These are phyloP conservation scores for Rhinolophus ferrumequinum DNA, from an alignment of 2,113 vertebrate species.

Conservation along the genomic window DNA sequence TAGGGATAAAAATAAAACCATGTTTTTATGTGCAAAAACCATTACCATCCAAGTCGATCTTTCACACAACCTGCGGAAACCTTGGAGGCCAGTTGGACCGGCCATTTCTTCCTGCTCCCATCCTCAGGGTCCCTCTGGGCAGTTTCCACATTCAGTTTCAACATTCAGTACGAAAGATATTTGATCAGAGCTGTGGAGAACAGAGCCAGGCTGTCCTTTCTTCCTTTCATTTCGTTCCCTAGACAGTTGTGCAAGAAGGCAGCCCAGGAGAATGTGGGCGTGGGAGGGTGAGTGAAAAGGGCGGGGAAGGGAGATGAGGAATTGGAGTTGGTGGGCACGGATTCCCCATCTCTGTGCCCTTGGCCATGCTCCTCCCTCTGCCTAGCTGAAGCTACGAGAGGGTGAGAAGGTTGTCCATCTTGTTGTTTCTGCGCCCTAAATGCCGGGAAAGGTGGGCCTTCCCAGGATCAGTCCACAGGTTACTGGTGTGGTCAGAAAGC, in stretches of 20 bases:
- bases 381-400: not conserved
- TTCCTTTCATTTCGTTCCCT: not conserved
- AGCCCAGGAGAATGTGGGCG: accelerated
- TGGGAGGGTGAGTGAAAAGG: not conserved
- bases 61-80: not conserved
- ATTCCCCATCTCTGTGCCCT: not conserved
- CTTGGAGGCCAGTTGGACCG: not conserved
- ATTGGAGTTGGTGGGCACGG: not conserved
- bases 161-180: not conserved
- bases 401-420: not conserved
- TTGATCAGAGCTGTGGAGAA: not conserved
- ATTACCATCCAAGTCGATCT: not conserved
- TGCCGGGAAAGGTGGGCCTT: not conserved
- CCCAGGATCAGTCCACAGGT: not conserved
- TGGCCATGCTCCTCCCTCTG: not conserved
- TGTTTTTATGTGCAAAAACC: not conserved
- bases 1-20: not conserved
- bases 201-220: not conserved
- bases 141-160: not conserved
- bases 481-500: not conserved
- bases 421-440: not conserved
- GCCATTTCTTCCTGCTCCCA: not conserved
- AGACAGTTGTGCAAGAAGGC: not conserved
- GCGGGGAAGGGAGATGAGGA: not conserved
- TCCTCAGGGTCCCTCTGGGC: not conserved